phyloP scores from a whole-genome alignment of 1,140 invertebrate genomes.

The Drosophila takahashii region DNA sequence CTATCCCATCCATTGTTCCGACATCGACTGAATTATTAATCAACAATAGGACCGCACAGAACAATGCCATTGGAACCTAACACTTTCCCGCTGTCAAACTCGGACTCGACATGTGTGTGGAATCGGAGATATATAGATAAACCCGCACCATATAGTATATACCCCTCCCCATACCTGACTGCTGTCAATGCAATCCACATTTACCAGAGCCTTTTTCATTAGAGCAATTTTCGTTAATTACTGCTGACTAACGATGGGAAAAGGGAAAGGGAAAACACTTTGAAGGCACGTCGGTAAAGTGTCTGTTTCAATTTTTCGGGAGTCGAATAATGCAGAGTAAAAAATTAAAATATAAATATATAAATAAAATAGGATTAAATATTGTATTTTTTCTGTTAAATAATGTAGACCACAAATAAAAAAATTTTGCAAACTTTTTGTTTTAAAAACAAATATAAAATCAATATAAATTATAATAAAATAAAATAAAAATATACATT shows the following conservation, averaged over 20 bases:
- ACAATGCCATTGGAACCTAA: constrained; percentile 33
- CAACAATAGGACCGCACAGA: constrained; percentile 35
- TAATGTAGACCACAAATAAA: too few relatives aligned
- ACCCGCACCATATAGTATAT: background rate
- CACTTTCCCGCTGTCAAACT: constrained; percentile 8
- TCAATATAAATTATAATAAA: too few relatives aligned
- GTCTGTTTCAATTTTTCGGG: constrained; percentile 55
- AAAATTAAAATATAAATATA: background rate
- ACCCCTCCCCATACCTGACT: constrained; percentile 13
- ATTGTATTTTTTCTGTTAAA: too few relatives aligned
- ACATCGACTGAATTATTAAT: constrained; percentile 48
- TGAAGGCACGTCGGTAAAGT: constrained; percentile 43
- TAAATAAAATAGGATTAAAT: too few relatives aligned
- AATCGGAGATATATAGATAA: background rate
- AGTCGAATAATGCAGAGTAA: background rate
- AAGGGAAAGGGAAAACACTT: background rate
- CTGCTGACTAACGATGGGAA: constrained; percentile 24
- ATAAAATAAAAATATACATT: too few relatives aligned
- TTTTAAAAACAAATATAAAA: too few relatives aligned
- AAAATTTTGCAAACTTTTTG: too few relatives aligned
- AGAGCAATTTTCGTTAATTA: constrained; percentile 67
- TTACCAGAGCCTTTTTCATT: constrained; percentile 62
- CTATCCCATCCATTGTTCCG: constrained; percentile 43
- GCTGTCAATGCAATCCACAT: constrained; percentile 37
- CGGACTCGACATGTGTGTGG: constrained; percentile 1